phyloP scores from a whole-genome alignment of 2,888 invertebrate genomes.

The Acrocyrtus sp. region DNA sequence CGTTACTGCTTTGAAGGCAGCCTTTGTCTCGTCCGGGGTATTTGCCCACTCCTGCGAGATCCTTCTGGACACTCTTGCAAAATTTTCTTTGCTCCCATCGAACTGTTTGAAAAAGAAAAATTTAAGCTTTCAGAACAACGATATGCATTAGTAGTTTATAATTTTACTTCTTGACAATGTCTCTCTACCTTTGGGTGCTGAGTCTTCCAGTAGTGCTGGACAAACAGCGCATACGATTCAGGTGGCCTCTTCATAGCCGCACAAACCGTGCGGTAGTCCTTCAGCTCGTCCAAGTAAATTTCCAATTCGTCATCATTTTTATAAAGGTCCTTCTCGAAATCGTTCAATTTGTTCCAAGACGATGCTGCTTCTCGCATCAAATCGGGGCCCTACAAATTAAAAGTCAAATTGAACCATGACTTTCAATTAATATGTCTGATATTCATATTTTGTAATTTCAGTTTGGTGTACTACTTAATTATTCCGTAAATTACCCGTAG shows the following conservation, averaged over 20 bases:
- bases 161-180: background rate
- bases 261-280: background rate
- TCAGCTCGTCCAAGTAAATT: background rate
- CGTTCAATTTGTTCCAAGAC: background rate
- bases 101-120: background rate
- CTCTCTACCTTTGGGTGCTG: background rate
- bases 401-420: background rate
- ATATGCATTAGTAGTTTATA: background rate
- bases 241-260: background rate
- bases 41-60: background rate
- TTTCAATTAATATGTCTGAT: too few species aligned
- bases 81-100: background rate
- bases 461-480: background rate
- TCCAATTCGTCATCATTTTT: background rate
- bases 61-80: background rate
- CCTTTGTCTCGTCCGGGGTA: background rate
- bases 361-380: background rate
- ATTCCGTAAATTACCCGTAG: background rate
- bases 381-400: background rate
- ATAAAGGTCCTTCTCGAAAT: background rate
- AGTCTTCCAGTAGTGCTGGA: background rate
- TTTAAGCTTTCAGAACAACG: background rate
- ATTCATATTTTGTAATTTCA: too few species aligned
- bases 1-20: background rate
- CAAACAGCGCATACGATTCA: background rate